Base-by-base conservation (phyloP, 2,797 vertebrate species). In the Cygnus olor region DNA sequence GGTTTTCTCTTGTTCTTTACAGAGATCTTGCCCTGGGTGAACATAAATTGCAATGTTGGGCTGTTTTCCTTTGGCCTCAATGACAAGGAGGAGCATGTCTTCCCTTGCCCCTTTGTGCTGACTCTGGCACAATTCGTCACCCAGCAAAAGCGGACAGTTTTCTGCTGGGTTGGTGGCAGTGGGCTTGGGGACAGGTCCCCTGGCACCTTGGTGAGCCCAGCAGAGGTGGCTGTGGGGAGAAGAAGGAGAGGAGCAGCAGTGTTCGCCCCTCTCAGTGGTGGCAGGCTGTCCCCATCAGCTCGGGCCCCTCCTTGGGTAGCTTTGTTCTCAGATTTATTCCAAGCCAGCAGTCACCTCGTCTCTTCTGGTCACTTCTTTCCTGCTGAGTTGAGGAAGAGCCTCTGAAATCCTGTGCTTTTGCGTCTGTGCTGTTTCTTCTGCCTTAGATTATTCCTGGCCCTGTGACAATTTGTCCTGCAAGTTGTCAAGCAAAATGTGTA, bases 401-500 rank as follows among this genome's bases (percentile, higher is more conserved):
- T 68, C 40, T 11, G 57, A 93, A 94, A 68, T 30, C 44, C 34
- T 76, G 79, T 47, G 28, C 16, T 69, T 89, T 79, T 81, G 32
- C 40, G 30, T 40, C 47, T 49, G 2, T 44, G 24, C 49, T 90
- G 28, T 70, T 94, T 44, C 53, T 92, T 80, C 60, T 68, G 68
- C 36, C 65, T 73, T 73, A 74, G 64, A 71, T 94, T 84, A 79
- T 90, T 85, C 86, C 65, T 90, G 90, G 86, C 80, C 58, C 19
- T 15, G 84, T 86, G 80, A 87, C 95, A 95, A 81, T 94, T 95
- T 93, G 71, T 92, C 94, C 84, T 89, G 74, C 84, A 72, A 92
- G 65, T 94, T 96, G 90, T 92, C 93, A 95, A 92, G 90, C 71
- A 97, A 94, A 97, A 83, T 76, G 69, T 80, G 72, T 88, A 85